Percentiles rank a stretch among this genome's conserved stretches.
phyloP scores from a whole-genome alignment of 1,140 invertebrate genomes.

The Drosophila serrata region DNA sequence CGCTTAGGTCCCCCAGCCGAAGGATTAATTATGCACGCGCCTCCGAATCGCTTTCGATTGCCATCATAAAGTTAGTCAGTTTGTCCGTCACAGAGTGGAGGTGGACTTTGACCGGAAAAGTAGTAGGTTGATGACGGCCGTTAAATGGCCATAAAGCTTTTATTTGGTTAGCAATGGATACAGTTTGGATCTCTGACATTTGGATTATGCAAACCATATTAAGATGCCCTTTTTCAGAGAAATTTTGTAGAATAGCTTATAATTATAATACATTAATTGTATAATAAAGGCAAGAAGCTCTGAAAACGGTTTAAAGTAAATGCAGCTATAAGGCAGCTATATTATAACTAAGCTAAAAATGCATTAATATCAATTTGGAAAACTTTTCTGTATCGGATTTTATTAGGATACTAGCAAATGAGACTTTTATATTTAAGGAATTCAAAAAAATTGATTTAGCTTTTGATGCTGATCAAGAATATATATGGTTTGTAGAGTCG shows the following conservation, averaged over 20 bases:
- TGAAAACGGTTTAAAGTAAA: too few species aligned
- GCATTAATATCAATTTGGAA: too few species aligned
- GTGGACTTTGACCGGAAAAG: constrained; percentile 35
- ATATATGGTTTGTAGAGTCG: too few species aligned
- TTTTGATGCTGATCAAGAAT: too few species aligned
- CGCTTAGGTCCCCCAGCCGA: constrained; percentile 6
- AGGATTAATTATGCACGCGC: constrained; percentile 60
- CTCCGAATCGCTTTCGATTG: constrained; percentile 58
- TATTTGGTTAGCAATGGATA: constrained; percentile 1
- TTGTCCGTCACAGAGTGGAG: constrained; percentile 13
- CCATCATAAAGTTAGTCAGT: constrained; percentile 47
- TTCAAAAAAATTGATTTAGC: too few species aligned
- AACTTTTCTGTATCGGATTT: too few species aligned
- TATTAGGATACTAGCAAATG: too few species aligned
- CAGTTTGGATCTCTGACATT: constrained; percentile 2
- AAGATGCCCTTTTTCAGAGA: background rate
- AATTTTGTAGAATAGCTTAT: too few species aligned
- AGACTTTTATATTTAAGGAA: too few species aligned
- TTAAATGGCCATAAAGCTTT: constrained; percentile 14
- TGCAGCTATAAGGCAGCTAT: too few species aligned
- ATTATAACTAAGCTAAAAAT: too few species aligned
- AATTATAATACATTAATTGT: background rate
- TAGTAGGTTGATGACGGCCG: background rate
- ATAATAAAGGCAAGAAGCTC: background rate
- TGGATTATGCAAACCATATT: background rate